Conservation (phyloP, 2,113 vertebrate genomes). For the Psettodes erumei region DNA sequence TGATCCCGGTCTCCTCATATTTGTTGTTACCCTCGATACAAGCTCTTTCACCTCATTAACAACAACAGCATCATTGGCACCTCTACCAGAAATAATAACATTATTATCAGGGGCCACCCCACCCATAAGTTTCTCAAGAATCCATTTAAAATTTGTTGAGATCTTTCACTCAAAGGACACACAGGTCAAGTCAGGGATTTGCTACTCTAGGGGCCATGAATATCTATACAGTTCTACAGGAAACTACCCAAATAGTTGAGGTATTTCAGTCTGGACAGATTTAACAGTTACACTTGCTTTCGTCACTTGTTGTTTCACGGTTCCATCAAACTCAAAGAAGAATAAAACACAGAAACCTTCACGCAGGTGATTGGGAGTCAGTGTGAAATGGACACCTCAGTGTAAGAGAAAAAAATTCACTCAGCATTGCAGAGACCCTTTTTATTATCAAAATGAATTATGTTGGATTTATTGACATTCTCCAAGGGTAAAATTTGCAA, state of each 20-base stretch:
- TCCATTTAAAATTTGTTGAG: background rate
- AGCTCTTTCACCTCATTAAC: background rate
- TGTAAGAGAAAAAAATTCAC: constrained; percentile 15
- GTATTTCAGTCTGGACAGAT: too few species aligned
- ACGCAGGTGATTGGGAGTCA: constrained; percentile 13
- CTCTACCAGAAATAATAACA: constrained; percentile 3
- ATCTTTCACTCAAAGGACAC: background rate
- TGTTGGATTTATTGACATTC: constrained; percentile 52
- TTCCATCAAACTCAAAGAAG: constrained; percentile 5
- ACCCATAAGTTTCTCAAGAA: background rate
- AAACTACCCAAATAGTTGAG: too few species aligned
- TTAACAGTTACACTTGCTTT: too few species aligned
- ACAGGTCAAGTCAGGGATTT: background rate
- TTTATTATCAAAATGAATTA: constrained; percentile 33
- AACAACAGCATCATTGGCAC: background rate
- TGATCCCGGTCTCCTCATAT: background rate
- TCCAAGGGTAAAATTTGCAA: constrained; percentile 14
- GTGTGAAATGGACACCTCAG: background rate
- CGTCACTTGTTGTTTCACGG: background rate
- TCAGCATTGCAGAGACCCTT: constrained; percentile 47
- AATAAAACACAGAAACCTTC: background rate
- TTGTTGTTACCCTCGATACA: background rate
- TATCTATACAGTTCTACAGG: background rate
- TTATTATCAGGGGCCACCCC: background rate
- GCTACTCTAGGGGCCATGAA: background rate